These are phyloP conservation scores for Drosophila bifasciata DNA, from an alignment of 1,140 invertebrate genomes.

Conservation along the genomic window DNA sequence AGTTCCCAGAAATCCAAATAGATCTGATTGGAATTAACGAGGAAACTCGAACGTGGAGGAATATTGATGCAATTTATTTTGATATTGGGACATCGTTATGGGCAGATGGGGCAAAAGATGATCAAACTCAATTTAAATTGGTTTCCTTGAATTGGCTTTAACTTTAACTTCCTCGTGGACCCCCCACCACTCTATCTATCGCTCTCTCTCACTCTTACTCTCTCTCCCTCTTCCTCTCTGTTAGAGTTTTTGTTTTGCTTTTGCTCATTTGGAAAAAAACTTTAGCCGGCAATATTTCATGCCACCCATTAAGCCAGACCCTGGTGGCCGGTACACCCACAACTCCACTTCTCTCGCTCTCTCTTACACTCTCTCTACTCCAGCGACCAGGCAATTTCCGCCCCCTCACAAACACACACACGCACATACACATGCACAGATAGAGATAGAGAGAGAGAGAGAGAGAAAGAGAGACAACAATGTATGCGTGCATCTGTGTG, in stretches of 20 bases:
- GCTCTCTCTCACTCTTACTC: conserved; percentile 29
- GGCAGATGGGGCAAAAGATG: conserved; percentile 32
- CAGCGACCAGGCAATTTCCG: conserved; percentile 60
- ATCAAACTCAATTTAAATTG: conserved; percentile 52
- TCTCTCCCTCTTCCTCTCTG: conserved; percentile 27
- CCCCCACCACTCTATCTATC: conserved; percentile 4
- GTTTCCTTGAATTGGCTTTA: conserved; percentile 56
- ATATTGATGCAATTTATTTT: conserved; percentile 42
- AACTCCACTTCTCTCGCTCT: neutral
- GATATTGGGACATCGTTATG: conserved; percentile 43
- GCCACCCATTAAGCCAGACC: conserved; percentile 69
- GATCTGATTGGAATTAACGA: conserved; percentile 29
- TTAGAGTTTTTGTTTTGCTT: conserved; percentile 59
- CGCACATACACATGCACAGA: conserved; percentile 2
- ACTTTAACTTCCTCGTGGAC: conserved; percentile 41
- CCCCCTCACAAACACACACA: conserved; percentile 56
- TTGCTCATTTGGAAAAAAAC: conserved; percentile 71
- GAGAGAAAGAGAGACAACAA: neutral
- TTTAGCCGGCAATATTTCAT: conserved; percentile 81
- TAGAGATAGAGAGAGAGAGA: conserved; percentile 3
- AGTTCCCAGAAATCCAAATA: conserved; percentile 22
- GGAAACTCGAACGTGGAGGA: conserved; percentile 8
- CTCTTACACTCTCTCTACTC: neutral
- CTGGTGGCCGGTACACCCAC: conserved; percentile 4
- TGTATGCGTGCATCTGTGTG: conserved; percentile 26